Percentiles rank a stretch among this genome's conserved stretches.
Evolutionary conservation across 1,140 invertebrate species (phyloP).

Genomic region (Zaprionus vittiger): DNA sequence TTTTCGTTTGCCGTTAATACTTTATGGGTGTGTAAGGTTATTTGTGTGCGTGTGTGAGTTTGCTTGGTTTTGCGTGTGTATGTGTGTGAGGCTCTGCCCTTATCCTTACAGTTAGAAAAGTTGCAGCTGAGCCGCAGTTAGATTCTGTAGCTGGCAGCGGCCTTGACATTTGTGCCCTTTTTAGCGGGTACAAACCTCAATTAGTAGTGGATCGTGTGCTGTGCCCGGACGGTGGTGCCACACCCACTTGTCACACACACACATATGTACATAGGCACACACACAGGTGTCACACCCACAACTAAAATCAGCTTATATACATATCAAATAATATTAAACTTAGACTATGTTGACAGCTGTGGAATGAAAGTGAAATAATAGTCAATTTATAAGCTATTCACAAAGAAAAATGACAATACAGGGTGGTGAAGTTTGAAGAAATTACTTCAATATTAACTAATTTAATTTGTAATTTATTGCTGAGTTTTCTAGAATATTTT

Average conservation of each 20-base stretch:
- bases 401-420: no score
- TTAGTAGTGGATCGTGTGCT: slow-evolving; percentile 68
- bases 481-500: not conserved
- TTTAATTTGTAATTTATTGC: not conserved
- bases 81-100: slow-evolving; percentile 3
- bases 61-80: not conserved
- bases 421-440: no score
- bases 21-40: slow-evolving; percentile 14
- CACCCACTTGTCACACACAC: slow-evolving; percentile 62
- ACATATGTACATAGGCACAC: slow-evolving; percentile 51
- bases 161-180: slow-evolving; percentile 73
- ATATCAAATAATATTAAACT: slow-evolving; percentile 11
- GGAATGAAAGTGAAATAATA: not conserved
- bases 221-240: slow-evolving; percentile 63
- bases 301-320: not conserved
- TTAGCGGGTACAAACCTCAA: slow-evolving; percentile 58
- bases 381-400: not conserved
- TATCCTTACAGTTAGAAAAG: slow-evolving; percentile 13
- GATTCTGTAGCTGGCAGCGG: slow-evolving; percentile 42
- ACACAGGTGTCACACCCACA: slow-evolving; percentile 71
- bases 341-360: slow-evolving; percentile 6
- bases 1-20: slow-evolving; percentile 20
- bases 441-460: no score
- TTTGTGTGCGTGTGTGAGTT: not conserved
- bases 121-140: slow-evolving; percentile 23